These are phyloP conservation scores for Centropyge bicolor DNA, from an alignment of 2,797 vertebrate genomes.

Conservation along the genomic window DNA sequence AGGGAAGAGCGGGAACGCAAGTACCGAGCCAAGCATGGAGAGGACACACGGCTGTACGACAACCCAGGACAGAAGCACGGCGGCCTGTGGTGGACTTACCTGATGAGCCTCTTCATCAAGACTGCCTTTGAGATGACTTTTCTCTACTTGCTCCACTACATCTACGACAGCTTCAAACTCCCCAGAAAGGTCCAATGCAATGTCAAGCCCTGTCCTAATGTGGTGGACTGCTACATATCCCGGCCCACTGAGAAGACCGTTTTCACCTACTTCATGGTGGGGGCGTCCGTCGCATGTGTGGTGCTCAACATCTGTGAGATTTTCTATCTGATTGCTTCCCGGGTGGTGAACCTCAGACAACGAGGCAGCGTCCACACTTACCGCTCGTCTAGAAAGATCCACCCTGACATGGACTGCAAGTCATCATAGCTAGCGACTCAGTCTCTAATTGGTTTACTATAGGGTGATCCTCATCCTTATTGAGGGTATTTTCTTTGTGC, in stretches of 20 bases:
- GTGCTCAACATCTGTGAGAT: constrained; percentile 92
- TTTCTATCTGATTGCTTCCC: constrained; percentile 89
- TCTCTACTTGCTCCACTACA: constrained; percentile 90
- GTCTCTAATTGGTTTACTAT: not conserved
- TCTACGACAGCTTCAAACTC: constrained; percentile 91
- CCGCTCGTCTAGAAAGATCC: not conserved
- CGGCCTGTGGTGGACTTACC: constrained; percentile 94
- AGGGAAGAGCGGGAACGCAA: constrained; percentile 89
- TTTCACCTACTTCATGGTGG: constrained; percentile 97
- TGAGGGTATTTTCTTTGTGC: not conserved
- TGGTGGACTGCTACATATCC: constrained; percentile 92
- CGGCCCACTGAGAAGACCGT: constrained; percentile 93
- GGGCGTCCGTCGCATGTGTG: constrained; percentile 90
- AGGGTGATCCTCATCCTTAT: not conserved
- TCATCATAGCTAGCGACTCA: constrained; percentile 2
- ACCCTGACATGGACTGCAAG: constrained; percentile 24
- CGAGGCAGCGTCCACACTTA: constrained; percentile 47
- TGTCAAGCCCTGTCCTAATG: constrained; percentile 89
- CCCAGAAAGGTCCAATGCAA: constrained; percentile 90
- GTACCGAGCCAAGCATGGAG: constrained; percentile 86
- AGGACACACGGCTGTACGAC: constrained; percentile 86
- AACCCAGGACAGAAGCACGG: constrained; percentile 92
- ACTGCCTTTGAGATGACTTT: constrained; percentile 88
- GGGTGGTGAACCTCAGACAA: constrained; percentile 69
- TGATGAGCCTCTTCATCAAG: constrained; percentile 92